phyloP scores from a whole-genome alignment of 2,113 vertebrate species.

The Corynorhinus townsendii region DNA sequence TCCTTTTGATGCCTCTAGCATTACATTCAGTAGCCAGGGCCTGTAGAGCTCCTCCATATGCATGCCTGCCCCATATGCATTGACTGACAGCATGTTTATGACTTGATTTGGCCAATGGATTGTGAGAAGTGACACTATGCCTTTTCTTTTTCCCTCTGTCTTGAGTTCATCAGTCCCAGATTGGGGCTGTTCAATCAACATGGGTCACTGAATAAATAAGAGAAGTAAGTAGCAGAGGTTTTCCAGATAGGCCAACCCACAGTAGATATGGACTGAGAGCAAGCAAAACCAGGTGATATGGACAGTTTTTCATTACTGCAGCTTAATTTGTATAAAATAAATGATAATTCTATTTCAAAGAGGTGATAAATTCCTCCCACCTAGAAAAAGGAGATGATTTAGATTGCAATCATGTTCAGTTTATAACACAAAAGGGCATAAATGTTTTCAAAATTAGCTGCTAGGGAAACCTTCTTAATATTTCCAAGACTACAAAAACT shows the following conservation, averaged over 20 bases:
- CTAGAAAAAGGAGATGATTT: background rate
- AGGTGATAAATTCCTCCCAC: background rate
- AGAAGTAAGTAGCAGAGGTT: background rate
- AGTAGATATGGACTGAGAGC: background rate
- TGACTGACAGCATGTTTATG: background rate
- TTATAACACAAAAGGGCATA: background rate
- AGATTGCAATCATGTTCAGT: background rate
- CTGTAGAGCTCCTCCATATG: background rate
- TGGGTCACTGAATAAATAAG: background rate
- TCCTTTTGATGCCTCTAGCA: background rate
- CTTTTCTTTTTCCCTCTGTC: background rate
- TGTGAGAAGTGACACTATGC: background rate
- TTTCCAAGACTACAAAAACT: slow-evolving; percentile 7
- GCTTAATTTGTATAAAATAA: background rate
- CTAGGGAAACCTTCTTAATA: background rate
- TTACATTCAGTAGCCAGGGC: background rate
- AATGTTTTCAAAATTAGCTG: slow-evolving; percentile 15
- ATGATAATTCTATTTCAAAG: background rate
- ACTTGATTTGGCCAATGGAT: background rate
- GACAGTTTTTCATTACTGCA: background rate
- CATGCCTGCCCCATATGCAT: background rate
- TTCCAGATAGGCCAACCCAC: background rate
- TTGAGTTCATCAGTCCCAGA: background rate
- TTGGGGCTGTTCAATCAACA: background rate
- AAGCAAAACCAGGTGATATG: background rate